phyloP scores from a whole-genome alignment of 1,140 invertebrate genomes.

The Achroia grisella region DNA sequence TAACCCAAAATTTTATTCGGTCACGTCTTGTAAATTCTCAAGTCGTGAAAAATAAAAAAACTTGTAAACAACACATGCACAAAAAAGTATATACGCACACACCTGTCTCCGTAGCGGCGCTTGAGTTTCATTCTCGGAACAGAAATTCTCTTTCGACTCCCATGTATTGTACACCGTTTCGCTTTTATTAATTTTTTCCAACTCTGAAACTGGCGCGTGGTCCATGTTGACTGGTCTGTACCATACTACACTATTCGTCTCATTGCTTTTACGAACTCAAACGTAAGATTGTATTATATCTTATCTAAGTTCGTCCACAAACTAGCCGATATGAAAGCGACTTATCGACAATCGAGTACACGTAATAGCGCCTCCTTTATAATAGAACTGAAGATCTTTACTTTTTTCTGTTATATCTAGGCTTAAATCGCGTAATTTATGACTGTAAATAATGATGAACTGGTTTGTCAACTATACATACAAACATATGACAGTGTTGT shows the following conservation, averaged over 20 bases:
- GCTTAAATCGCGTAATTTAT: too few relatives aligned
- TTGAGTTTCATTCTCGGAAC: conserved; percentile 11
- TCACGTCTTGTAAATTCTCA: too few relatives aligned
- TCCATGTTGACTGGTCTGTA: conserved; percentile 34
- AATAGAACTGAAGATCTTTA: too few relatives aligned
- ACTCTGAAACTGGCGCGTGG: conserved; percentile 28
- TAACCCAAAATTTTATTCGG: too few relatives aligned
- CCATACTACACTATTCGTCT: conserved; percentile 15
- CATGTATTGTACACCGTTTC: conserved; percentile 23
- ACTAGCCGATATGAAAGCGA: too few relatives aligned
- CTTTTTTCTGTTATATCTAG: too few relatives aligned
- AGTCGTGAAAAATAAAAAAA: background rate
- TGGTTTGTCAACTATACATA: too few relatives aligned
- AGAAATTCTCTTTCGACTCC: conserved; percentile 23
- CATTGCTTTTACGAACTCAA: conserved; percentile 6
- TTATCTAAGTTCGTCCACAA: conserved; percentile 25
- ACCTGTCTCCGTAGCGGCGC: conserved; percentile 52
- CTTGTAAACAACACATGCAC: conserved; percentile 7
- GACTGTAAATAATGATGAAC: too few relatives aligned
- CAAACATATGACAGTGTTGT: too few relatives aligned
- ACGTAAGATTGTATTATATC: conserved; percentile 35
- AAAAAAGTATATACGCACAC: conserved; percentile 11
- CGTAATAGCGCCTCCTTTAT: too few relatives aligned
- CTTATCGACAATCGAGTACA: too few relatives aligned
- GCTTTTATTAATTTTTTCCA: conserved; percentile 48